Evolutionary conservation across 2,888 invertebrate species (phyloP), one percentile per base, ranked within the genome.

Genomic region (Xylota sylvarum): DNA sequence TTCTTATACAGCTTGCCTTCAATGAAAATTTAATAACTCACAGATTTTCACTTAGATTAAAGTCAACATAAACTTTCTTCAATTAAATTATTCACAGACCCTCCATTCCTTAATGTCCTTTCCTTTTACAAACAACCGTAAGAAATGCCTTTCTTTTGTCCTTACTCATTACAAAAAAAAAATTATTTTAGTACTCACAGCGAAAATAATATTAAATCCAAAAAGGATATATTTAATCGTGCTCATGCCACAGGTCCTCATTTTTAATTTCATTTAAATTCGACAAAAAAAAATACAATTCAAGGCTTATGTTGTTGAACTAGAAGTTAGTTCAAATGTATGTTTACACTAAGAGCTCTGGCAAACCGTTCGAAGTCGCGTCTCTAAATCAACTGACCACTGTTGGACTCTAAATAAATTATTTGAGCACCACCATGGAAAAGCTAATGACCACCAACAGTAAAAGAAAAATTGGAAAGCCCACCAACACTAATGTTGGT

Each of bases 121-220:
- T 19, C 37, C 23, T 19, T 17, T 14, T 17, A 48, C 23, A 32
- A 64, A 64, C 17, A 19, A 50, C 56, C 5, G n/a, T 14, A 32
- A 7, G 0, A 40, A 60, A 19, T 19, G 17, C 35, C 5, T 19
- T 35, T 17, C 6, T 35, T 23, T 23, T 3, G 23, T 19, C 17
- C 40, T 27, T 62, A 7, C 9, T 23, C 43, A 27, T 17, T 6
- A 23, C 7, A 17, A 40, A 27, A 40, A 6, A 40, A 35, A 74
- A 23, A 0, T 10, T 37, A n/a, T 19, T 27, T 35, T 30, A 27
- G 2, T 80, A 91, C 94, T 94, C 92, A 95, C 95, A 89, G 94
- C 94, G 92, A 95, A 95, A 32, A 95, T 91, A 46, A 94, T 91
- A 91, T 95, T 95, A 90, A 95, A 95, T 88, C 93, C 91, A 90